Evolutionary conservation across 2,113 vertebrate species (phyloP), one percentile per base, ranked within the genome.

Genomic region (Drymodes brunneopygia): DNA sequence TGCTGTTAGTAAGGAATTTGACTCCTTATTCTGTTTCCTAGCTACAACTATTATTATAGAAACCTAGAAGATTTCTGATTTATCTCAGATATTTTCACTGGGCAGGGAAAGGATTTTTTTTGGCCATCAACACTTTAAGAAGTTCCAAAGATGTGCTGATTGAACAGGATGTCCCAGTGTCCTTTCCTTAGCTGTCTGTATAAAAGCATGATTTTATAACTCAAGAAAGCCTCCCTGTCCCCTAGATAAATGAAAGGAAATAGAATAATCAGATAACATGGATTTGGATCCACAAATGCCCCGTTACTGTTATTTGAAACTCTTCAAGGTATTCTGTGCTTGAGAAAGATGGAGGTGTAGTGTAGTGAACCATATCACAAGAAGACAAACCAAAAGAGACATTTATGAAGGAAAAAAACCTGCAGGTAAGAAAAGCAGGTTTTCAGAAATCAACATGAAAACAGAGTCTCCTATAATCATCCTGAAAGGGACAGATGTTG

Each of bases 401-500:
- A 13, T 80, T 91, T 97, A 87, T 92, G 89, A 97, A 97, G 88
- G 67, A 94, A 91, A 95, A 90, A 95, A 57, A n/a, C n/a, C 29
- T 75, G 75, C 81, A 53, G 79, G 78, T 89, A 81, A 94, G 86
- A 58, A 95, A 94, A 96, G 69, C 60, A 40, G 47, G 75, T 74
- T 82, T 80, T 83, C 88, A 91, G 94, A 95, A 97, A 97, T 96
- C 97, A 96, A 96, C 96, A 88, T 77, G 92, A 96, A 96, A 96
- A 96, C 94, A 91, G 96, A 94, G 94, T 69, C 92, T 85, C 80
- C 81, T 94, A 53, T 58, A 97, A 97, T 96, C 50, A 19, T 83
- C 64, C 93, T 95, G 91, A 92, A 94, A 96, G 90, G 97, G 95
- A 97, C 93, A 95, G 95, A 95, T 97, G 95, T 95, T 96, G 94